These are phyloP conservation scores for Mizuhopecten yessoensis DNA, from an alignment of 1,140 invertebrate species.

Conservation along the genomic window DNA sequence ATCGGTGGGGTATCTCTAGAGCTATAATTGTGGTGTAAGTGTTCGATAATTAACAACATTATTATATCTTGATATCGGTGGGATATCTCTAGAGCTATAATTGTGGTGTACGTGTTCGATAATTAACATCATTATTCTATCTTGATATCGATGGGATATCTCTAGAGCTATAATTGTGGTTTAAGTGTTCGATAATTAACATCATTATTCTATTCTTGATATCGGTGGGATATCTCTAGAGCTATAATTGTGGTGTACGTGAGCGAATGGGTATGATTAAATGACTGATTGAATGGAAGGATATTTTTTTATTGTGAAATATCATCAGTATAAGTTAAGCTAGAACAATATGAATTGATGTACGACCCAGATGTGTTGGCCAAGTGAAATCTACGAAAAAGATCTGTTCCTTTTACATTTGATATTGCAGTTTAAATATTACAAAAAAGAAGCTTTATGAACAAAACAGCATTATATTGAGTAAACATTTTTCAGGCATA, in stretches of 20 bases:
- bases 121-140: too few relatives aligned
- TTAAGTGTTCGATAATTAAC: too few relatives aligned
- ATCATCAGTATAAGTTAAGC: slow-evolving; percentile 3
- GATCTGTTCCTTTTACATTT: background rate
- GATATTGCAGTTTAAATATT: background rate
- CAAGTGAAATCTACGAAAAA: background rate
- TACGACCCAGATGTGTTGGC: background rate
- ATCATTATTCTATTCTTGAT: background rate
- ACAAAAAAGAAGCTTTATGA: background rate
- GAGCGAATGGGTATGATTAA: slow-evolving; percentile 32
- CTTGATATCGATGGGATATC: too few relatives aligned
- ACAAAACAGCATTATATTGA: background rate
- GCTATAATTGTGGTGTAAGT: too few relatives aligned
- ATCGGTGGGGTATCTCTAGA: too few relatives aligned
- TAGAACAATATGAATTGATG: background rate
- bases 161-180: too few relatives aligned
- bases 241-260: background rate
- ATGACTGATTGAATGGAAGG: background rate
- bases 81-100: too few relatives aligned
- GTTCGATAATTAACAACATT: too few relatives aligned
- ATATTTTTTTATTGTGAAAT: slow-evolving; percentile 21
- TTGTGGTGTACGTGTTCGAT: too few relatives aligned
- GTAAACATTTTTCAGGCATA: background rate
- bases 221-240: background rate
- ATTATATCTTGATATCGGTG: background rate